Evolutionary conservation across 2,797 vertebrate genomes (phyloP).

Genomic region (Syngnathus acus): DNA sequence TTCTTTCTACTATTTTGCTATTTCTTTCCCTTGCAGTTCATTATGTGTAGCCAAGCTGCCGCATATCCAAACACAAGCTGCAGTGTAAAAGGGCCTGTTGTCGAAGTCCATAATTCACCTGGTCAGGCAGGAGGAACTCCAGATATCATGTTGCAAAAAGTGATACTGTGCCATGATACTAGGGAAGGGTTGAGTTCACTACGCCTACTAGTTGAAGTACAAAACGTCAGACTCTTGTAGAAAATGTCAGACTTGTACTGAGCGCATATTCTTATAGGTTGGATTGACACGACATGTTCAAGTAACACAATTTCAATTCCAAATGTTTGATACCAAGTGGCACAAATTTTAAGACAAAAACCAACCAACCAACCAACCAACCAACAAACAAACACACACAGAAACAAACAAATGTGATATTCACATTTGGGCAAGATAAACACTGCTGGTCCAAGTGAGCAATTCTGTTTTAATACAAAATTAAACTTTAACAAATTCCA

Average conservation of each 20-base stretch:
- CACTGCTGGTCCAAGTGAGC: too few relatives aligned
- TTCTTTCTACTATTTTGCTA: too few relatives aligned
- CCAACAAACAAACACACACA: too few relatives aligned
- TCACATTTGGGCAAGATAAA: too few relatives aligned
- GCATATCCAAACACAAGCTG: not conserved
- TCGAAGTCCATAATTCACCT: not conserved
- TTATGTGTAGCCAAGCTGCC: not conserved
- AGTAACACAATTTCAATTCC: too few relatives aligned
- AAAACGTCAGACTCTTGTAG: not conserved
- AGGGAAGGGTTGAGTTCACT: not conserved
- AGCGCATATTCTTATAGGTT: not conserved
- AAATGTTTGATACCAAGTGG: too few relatives aligned
- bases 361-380: too few relatives aligned
- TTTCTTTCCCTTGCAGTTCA: not conserved
- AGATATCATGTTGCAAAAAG: constrained; percentile 29
- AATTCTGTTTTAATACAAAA: too few relatives aligned
- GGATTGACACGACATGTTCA: not conserved
- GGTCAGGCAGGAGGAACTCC: constrained; percentile 6
- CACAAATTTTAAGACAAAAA: too few relatives aligned
- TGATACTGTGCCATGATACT: not conserved
- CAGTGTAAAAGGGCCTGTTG: not conserved
- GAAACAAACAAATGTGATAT: too few relatives aligned
- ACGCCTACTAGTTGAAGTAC: not conserved
- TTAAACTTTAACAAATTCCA: too few relatives aligned
- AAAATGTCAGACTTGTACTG: not conserved